Percentiles rank a stretch among this genome's conserved stretches.
These are phyloP conservation scores for Tipula unca DNA, from an alignment of 2,888 invertebrate species.

Conservation along the genomic window DNA sequence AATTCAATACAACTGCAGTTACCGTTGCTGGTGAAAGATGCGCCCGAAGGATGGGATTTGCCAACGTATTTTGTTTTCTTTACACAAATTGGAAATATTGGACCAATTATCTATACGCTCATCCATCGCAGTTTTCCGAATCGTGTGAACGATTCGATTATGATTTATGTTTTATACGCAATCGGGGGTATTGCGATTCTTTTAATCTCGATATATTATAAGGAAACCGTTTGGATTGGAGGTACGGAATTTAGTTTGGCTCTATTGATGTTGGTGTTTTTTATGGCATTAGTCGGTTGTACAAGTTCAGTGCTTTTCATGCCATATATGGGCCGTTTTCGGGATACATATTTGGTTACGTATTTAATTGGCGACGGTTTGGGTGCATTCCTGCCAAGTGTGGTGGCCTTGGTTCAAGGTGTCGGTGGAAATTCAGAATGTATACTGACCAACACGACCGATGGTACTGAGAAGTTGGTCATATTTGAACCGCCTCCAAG, in stretches of 20 bases:
- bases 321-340: conserved; percentile 71
- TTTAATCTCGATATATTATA: conserved; percentile 51
- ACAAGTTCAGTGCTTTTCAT: conserved; percentile 80
- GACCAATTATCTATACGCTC: conserved; percentile 60
- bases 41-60: conserved; percentile 82
- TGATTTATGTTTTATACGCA: conserved; percentile 48
- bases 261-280: conserved; percentile 56
- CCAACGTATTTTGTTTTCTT: conserved; percentile 76
- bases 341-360: conserved; percentile 65
- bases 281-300: conserved; percentile 58
- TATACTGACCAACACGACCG: conserved; percentile 34
- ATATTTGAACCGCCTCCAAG: conserved; percentile 43
- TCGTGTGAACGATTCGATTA: conserved; percentile 44
- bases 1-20: conserved; percentile 84
- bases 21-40: conserved; percentile 68
- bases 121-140: conserved; percentile 43
- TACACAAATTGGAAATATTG: conserved; percentile 75
- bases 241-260: conserved; percentile 48
- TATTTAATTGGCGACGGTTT: conserved; percentile 77
- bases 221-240: conserved; percentile 47
- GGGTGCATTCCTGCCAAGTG: conserved; percentile 71
- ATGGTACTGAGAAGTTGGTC: conserved; percentile 38
- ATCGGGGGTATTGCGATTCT: conserved; percentile 49
- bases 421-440: conserved; percentile 57
- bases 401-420: conserved; percentile 72